Conservation (phyloP, 2,113 vertebrate genomes). For the Pipra filicauda region DNA sequence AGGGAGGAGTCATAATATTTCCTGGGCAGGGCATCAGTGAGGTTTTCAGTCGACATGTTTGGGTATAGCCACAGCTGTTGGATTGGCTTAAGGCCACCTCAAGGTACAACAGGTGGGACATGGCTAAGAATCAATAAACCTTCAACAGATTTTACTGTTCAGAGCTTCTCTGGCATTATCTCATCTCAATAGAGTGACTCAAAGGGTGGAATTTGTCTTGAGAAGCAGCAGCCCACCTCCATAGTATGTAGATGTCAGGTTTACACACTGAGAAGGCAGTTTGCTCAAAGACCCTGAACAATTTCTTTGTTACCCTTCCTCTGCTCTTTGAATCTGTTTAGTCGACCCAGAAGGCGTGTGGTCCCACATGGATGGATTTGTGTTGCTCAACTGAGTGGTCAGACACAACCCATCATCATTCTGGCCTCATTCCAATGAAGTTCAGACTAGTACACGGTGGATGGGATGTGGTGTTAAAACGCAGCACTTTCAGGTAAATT, state of each 20-base stretch:
- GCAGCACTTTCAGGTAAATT: neutral
- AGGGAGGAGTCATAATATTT: neutral
- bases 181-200: fast-evolving
- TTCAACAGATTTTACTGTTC: neutral
- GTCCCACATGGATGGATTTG: slow-evolving; percentile 76
- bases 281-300: neutral
- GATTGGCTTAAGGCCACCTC: slow-evolving; percentile 29
- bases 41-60: neutral
- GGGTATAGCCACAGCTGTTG: slow-evolving; percentile 21
- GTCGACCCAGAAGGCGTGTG: slow-evolving; percentile 63
- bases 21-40: neutral
- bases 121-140: neutral
- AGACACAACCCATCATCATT: neutral
- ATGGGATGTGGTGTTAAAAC: neutral
- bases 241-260: neutral
- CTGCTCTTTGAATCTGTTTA: neutral
- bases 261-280: neutral
- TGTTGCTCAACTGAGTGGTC: slow-evolving; percentile 61
- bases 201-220: neutral
- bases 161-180: neutral
- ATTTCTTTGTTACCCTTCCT: neutral
- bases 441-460: neutral
- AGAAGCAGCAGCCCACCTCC: neutral
- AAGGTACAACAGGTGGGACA: slow-evolving; percentile 3
- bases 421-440: fast-evolving